Evolutionary conservation across 1,140 invertebrate species (phyloP).

Genomic region (Pararge aegeria): DNA sequence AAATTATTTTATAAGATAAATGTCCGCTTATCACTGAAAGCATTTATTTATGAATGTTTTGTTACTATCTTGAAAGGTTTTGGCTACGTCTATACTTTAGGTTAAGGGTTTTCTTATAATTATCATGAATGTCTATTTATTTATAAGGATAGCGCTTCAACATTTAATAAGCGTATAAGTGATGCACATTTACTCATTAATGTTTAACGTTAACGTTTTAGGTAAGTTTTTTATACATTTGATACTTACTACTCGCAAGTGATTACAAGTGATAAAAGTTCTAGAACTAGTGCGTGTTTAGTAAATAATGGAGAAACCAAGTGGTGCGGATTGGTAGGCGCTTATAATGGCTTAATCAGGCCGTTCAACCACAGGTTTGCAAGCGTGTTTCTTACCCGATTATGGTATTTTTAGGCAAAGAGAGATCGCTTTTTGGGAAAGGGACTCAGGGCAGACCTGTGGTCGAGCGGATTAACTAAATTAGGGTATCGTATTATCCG

Average conservation of each 20-base stretch:
- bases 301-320: constrained; percentile 48
- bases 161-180: constrained; percentile 68
- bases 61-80: constrained; percentile 35
- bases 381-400: neutral
- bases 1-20: constrained; percentile 35
- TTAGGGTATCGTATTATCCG: constrained; percentile 36
- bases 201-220: constrained; percentile 66
- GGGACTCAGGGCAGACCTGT: constrained; percentile 5
- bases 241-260: constrained; percentile 78
- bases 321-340: constrained; percentile 72
- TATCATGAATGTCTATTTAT: constrained; percentile 75
- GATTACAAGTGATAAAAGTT: constrained; percentile 76
- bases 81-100: constrained; percentile 61
- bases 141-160: constrained; percentile 68
- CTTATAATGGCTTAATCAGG: constrained; percentile 29
- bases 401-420: constrained; percentile 13
- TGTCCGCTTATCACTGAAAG: constrained; percentile 60
- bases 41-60: constrained; percentile 42
- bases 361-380: neutral
- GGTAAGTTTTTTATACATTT: constrained; percentile 78
- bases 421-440: constrained; percentile 8
- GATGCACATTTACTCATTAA: constrained; percentile 74
- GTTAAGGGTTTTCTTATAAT: constrained; percentile 70
- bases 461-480: constrained; percentile 20
- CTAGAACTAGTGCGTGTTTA: constrained; percentile 71